A percentile compares a stretch with the other conserved stretches of the same genome.
These are phyloP conservation scores for Coenonympha glycerion DNA, from an alignment of 2,888 invertebrate species.

Conservation along the genomic window DNA sequence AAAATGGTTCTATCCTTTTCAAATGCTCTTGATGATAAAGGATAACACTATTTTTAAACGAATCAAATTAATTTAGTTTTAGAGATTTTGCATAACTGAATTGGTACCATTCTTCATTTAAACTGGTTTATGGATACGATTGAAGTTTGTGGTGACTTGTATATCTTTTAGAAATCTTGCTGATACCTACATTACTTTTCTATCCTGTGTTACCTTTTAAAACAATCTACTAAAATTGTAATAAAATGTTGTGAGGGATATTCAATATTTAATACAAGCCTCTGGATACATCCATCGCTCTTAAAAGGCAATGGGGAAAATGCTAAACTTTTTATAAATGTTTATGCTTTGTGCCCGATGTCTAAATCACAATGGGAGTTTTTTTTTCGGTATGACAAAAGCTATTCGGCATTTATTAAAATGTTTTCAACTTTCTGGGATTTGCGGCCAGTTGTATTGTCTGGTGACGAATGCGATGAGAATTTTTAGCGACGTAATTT, in stretches of 20 bases:
- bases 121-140: conserved; percentile 3
- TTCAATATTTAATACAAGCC: conserved; percentile 13
- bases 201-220: too few species aligned
- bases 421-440: conserved; percentile 50
- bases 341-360: conserved; percentile 57
- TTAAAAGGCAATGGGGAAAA: conserved; percentile 29
- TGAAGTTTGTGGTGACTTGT: not conserved
- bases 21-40: too few species aligned
- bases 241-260: conserved; percentile 5
- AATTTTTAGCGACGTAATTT: conserved; percentile 14
- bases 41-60: too few species aligned
- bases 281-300: conserved; percentile 13
- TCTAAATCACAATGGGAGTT: conserved; percentile 53
- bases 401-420: conserved; percentile 58
- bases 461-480: conserved; percentile 21
- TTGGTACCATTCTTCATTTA: too few species aligned
- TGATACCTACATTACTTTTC: too few species aligned
- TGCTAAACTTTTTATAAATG: conserved; percentile 59
- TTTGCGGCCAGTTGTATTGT: conserved; percentile 26
- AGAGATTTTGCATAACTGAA: too few species aligned
- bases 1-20: too few species aligned
- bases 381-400: conserved; percentile 49
- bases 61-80: too few species aligned
- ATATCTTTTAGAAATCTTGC: not conserved
- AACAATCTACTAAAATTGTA: too few species aligned